phyloP scores from a whole-genome alignment of 1,140 invertebrate genomes.

The Dendrolimus punctatus region DNA sequence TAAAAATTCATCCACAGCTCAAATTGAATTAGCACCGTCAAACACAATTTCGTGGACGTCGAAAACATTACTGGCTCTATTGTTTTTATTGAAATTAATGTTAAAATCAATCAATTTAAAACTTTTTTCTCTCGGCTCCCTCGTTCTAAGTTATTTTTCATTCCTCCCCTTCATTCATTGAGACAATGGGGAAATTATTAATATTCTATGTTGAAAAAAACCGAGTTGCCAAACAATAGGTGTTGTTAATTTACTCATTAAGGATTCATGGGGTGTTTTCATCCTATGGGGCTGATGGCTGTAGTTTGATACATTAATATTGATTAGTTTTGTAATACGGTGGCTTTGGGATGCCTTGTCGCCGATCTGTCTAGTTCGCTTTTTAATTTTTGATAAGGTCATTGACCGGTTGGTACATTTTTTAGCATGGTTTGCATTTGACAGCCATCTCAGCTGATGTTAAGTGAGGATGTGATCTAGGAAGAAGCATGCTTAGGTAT shows the following conservation, averaged over 20 bases:
- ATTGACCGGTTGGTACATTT: too few species aligned
- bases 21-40: neutral
- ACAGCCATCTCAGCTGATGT: too few species aligned
- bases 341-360: too few species aligned
- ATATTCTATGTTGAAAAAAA: constrained; percentile 63
- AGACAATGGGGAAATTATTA: constrained; percentile 60
- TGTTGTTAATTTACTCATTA: constrained; percentile 69
- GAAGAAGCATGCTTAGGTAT: too few species aligned
- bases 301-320: too few species aligned
- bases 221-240: constrained; percentile 60
- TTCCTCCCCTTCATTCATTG: constrained; percentile 10
- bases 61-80: constrained; percentile 13
- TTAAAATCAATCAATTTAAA: constrained; percentile 61
- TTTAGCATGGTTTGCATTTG: too few species aligned
- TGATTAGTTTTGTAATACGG: too few species aligned
- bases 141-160: constrained; percentile 50
- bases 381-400: too few species aligned
- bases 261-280: constrained; percentile 51
- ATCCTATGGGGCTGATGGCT: constrained; percentile 5
- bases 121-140: constrained; percentile 33
- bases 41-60: too few species aligned
- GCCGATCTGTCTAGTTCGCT: too few species aligned
- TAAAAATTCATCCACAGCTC: neutral
- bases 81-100: constrained; percentile 65
- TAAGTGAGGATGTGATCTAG: too few species aligned